Percentiles rank a stretch among this genome's conserved stretches.
These are phyloP conservation scores for Arvicanthis niloticus DNA, from an alignment of 2,113 vertebrate genomes.

Conservation along the genomic window DNA sequence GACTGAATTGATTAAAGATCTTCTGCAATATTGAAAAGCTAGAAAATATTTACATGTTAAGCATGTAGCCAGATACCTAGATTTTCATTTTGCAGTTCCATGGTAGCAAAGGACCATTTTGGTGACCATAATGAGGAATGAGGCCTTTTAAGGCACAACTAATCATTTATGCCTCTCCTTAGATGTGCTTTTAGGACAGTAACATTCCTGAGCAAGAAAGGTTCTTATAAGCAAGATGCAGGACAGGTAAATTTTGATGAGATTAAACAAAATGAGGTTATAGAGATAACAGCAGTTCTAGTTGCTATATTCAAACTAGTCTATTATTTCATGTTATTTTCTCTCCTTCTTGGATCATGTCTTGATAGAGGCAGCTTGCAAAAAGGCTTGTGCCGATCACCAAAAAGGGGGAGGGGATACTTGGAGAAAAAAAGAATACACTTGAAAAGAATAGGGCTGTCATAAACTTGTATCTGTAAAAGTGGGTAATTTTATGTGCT, in stretches of 20 bases:
- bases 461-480: neutral
- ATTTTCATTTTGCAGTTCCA: slow-evolving; percentile 29
- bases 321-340: slow-evolving; percentile 34
- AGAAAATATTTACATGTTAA: slow-evolving; percentile 25
- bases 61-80: neutral
- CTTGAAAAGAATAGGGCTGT: neutral
- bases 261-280: neutral
- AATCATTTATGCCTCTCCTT: neutral
- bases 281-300: neutral
- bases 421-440: neutral
- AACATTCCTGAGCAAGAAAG: neutral
- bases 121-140: neutral
- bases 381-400: neutral
- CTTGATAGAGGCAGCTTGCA: neutral
- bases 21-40: neutral
- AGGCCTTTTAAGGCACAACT: neutral
- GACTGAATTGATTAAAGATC: slow-evolving; percentile 1
- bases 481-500: neutral
- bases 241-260: neutral
- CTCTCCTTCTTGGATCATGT: neutral
- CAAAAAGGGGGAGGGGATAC: neutral
- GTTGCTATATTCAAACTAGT: slow-evolving; percentile 22
- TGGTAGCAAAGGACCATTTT: slow-evolving; percentile 33
- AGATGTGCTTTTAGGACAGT: slow-evolving; percentile 11
- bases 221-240: neutral